Conservation (phyloP, 2,113 vertebrate genomes). For the Tonatia bakeri region DNA sequence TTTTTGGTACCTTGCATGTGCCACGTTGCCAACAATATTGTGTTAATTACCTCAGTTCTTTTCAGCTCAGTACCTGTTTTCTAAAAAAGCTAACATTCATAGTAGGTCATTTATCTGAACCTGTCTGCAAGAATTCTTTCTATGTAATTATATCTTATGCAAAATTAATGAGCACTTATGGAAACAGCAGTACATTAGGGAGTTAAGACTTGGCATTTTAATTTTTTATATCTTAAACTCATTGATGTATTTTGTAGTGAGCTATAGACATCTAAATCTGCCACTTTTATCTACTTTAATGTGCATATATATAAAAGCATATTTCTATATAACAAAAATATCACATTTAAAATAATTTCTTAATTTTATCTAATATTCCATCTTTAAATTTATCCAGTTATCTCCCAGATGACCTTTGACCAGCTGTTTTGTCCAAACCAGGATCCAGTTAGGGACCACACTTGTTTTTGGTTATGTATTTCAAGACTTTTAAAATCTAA, state of each 20-base stretch:
- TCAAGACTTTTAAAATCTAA: neutral
- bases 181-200: conserved; percentile 9
- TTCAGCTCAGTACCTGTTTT: neutral
- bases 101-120: neutral
- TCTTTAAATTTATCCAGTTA: conserved; percentile 20
- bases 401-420: neutral
- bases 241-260: conserved; percentile 10
- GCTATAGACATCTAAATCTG: neutral
- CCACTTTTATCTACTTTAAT: neutral
- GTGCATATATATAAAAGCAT: neutral
- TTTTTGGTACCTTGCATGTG: neutral
- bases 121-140: neutral
- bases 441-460: neutral
- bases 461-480: conserved; percentile 17
- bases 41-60: neutral
- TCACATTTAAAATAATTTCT: neutral
- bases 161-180: neutral
- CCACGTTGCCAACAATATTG: neutral
- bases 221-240: neutral
- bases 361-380: neutral
- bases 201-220: conserved; percentile 10
- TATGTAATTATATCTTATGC: neutral
- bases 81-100: neutral
- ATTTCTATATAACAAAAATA: neutral
- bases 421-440: neutral